These are phyloP conservation scores for Rutilus rutilus DNA, from an alignment of 2,113 vertebrate species.

Conservation along the genomic window DNA sequence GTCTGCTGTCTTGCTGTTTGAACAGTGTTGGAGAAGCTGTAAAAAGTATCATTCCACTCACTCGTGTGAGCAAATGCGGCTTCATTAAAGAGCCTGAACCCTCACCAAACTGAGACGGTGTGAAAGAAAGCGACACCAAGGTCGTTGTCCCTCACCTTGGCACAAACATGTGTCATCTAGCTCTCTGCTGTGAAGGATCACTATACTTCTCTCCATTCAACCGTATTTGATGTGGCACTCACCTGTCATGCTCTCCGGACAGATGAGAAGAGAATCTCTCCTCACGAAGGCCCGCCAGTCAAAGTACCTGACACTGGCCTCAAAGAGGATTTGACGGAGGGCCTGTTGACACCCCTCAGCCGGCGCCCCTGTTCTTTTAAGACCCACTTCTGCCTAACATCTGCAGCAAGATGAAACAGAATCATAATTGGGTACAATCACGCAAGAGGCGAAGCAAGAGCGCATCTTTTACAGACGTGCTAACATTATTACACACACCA, in stretches of 20 bases:
- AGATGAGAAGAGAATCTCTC: constrained; percentile 59
- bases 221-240: constrained; percentile 64
- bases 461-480: constrained; percentile 36
- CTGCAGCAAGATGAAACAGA: constrained; percentile 66
- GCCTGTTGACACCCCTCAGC: constrained; percentile 62
- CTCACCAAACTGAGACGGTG: not conserved
- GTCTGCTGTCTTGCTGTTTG: constrained; percentile 21
- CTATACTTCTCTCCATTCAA: constrained; percentile 31
- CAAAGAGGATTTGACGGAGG: constrained; percentile 51
- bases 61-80: not conserved
- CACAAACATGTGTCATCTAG: constrained; percentile 61
- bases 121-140: constrained; percentile 18
- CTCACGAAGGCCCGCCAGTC: constrained; percentile 36
- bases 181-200: constrained; percentile 44
- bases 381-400: constrained; percentile 60
- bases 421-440: constrained; percentile 62
- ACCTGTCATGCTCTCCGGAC: constrained; percentile 61
- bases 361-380: constrained; percentile 25
- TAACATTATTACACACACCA: constrained; percentile 24
- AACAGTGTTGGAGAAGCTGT: not conserved
- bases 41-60: constrained; percentile 2
- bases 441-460: constrained; percentile 39
- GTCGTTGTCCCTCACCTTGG: constrained; percentile 23
- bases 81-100: constrained; percentile 18
- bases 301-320: constrained; percentile 61